Percentiles rank a stretch among this genome's conserved stretches.
Evolutionary conservation across 1,140 invertebrate genomes (phyloP).

Genomic region (Drosophila kikkawai): DNA sequence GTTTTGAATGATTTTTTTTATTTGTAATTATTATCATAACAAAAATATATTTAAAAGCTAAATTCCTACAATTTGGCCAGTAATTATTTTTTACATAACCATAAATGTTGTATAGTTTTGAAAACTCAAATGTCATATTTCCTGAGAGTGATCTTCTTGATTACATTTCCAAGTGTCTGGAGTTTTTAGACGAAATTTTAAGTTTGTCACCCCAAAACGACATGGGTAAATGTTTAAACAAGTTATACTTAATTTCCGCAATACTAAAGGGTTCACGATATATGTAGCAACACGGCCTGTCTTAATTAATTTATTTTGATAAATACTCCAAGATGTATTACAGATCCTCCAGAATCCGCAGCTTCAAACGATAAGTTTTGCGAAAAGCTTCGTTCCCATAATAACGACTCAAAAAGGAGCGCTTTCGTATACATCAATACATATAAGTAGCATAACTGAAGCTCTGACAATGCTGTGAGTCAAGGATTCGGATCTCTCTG

Average conservation of each 20-base stretch:
- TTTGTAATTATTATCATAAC: neutral
- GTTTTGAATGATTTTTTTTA: neutral
- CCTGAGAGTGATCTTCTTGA: too few species aligned
- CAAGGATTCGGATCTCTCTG: constrained; percentile 11
- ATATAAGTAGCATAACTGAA: neutral
- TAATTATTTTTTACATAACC: too few species aligned
- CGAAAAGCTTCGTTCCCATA: constrained; percentile 49
- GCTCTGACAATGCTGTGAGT: constrained; percentile 47
- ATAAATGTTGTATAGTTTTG: too few species aligned
- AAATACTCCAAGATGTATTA: constrained; percentile 9
- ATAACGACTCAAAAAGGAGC: constrained; percentile 11
- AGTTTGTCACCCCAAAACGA: neutral
- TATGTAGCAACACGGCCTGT: too few species aligned
- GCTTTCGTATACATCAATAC: constrained; percentile 8
- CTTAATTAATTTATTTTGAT: neutral
- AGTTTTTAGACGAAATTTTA: too few species aligned
- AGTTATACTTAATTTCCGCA: neutral
- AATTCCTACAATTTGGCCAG: too few species aligned
- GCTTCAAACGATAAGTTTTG: constrained; percentile 33
- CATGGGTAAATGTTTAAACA: neutral
- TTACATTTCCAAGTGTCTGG: too few species aligned
- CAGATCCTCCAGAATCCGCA: constrained; percentile 12
- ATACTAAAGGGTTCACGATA: neutral
- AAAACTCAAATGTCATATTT: too few species aligned
- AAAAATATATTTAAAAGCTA: too few species aligned